Conservation (phyloP, 2,888 invertebrate species). For the Sesia bembeciformis region DNA sequence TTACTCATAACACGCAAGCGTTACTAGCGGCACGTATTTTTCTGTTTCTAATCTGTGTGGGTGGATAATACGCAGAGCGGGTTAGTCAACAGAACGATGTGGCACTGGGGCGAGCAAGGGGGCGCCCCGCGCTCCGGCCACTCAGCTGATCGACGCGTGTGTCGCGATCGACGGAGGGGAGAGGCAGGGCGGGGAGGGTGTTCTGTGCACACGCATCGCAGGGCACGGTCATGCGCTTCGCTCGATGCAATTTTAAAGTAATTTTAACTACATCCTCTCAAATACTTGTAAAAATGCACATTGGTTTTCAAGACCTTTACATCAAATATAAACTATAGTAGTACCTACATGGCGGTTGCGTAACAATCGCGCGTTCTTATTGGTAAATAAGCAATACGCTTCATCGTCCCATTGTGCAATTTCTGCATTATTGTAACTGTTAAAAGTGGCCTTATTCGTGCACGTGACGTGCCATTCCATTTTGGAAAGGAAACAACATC, state of each 20-base stretch:
- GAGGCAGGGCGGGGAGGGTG: conserved; percentile 10
- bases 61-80: conserved; percentile 13
- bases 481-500: too few species aligned
- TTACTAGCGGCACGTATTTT: conserved; percentile 1
- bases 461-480: background rate
- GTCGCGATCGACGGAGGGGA: conserved; percentile 7
- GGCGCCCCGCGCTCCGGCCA: conserved; percentile 17
- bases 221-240: conserved; percentile 24
- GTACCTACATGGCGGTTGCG: background rate
- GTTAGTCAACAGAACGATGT: conserved; percentile 37
- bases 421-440: background rate
- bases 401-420: background rate
- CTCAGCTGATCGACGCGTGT: conserved; percentile 62
- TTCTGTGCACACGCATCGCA: conserved; percentile 37
- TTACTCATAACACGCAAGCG: conserved; percentile 1
- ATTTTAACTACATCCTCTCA: conserved; percentile 16
- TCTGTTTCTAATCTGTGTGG: conserved; percentile 4
- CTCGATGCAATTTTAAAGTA: conserved; percentile 30
- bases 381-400: background rate
- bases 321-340: too few species aligned
- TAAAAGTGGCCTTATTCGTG: background rate
- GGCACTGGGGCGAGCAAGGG: conserved; percentile 30
- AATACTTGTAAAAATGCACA: background rate
- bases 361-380: background rate
- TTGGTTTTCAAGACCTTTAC: background rate